Percentiles rank a stretch among this genome's conserved stretches.
Evolutionary conservation across 64 coral and sea anemone species (phyloP).

Genomic region (Montipora sp.): DNA sequence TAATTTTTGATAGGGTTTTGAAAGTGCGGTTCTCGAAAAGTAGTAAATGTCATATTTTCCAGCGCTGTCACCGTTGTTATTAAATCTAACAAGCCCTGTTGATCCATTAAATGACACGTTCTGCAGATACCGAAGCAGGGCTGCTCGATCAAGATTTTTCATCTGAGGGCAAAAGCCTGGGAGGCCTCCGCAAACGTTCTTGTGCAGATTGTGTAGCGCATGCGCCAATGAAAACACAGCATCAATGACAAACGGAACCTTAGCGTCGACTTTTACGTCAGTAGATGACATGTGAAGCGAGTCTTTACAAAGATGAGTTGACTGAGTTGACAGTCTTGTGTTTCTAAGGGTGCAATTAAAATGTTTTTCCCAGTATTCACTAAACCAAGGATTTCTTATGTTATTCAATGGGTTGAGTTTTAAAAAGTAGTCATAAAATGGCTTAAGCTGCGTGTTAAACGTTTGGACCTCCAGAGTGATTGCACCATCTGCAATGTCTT

Average conservation of each 20-base stretch:
- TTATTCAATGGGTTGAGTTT: slow-evolving; percentile 65
- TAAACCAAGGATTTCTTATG: slow-evolving; percentile 91
- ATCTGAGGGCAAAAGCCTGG: slow-evolving; percentile 58
- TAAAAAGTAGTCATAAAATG: slow-evolving; percentile 77
- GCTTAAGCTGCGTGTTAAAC: slow-evolving; percentile 24
- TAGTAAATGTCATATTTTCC: slow-evolving; percentile 76
- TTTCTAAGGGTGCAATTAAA: slow-evolving; percentile 41
- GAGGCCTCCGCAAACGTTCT: slow-evolving; percentile 38
- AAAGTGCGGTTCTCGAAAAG: neutral
- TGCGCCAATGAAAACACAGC: slow-evolving; percentile 84
- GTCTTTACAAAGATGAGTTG: slow-evolving; percentile 8
- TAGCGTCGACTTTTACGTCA: slow-evolving; percentile 55
- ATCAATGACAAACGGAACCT: slow-evolving; percentile 88
- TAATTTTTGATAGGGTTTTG: slow-evolving; percentile 43
- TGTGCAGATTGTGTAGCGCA: slow-evolving; percentile 73
- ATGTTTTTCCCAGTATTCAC: slow-evolving; percentile 83
- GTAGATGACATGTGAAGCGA: neutral
- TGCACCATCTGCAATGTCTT: slow-evolving; percentile 72
- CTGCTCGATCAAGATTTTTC: slow-evolving; percentile 22
- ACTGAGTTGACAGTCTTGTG: neutral
- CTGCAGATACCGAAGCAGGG: slow-evolving; percentile 62
- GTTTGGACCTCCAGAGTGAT: slow-evolving; percentile 77
- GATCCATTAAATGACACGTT: slow-evolving; percentile 84
- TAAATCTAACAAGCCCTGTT: slow-evolving; percentile 68
- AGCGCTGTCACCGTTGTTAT: slow-evolving; percentile 64